Percentiles rank a stretch among this genome's conserved stretches.
These are phyloP conservation scores for Alexandromys oeconomus DNA, from an alignment of 2,797 vertebrate genomes.

Conservation along the genomic window DNA sequence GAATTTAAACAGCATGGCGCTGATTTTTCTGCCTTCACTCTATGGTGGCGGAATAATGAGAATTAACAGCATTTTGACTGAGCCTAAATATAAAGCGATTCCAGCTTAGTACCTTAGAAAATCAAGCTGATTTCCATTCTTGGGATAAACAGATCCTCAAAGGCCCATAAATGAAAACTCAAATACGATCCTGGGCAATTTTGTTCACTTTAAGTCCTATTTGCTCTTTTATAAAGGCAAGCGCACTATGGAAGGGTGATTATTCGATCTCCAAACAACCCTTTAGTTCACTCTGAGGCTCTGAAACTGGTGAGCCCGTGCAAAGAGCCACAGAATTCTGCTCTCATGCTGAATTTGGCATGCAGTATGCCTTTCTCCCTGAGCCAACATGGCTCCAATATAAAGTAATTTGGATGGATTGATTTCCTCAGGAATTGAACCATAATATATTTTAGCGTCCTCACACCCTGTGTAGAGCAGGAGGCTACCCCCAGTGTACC, in stretches of 20 bases:
- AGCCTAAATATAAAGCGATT: slow-evolving; percentile 71
- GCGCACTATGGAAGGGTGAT: neutral
- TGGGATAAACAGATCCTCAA: slow-evolving; percentile 69
- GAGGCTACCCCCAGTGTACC: neutral
- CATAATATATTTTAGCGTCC: slow-evolving; percentile 16
- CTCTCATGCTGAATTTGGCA: neutral
- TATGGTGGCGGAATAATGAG: slow-evolving; percentile 72
- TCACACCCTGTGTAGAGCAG: neutral
- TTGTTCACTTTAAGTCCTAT: slow-evolving; percentile 53
- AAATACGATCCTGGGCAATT: neutral
- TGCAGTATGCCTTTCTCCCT: neutral
- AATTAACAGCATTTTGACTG: slow-evolving; percentile 64
- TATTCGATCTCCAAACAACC: slow-evolving; percentile 51
- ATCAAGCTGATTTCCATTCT: slow-evolving; percentile 71
- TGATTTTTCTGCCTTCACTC: slow-evolving; percentile 53
- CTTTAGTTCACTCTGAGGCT: neutral
- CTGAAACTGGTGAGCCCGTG: neutral
- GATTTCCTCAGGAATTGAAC: slow-evolving; percentile 65
- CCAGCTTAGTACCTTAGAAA: slow-evolving; percentile 68
- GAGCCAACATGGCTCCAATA: neutral
- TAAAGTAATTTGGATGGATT: slow-evolving; percentile 63
- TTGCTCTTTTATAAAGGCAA: slow-evolving; percentile 61
- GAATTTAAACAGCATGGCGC: slow-evolving; percentile 61
- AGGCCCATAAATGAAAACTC: slow-evolving; percentile 70
- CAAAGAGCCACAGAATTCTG: neutral